A percentile compares a stretch with the other conserved stretches of the same genome.
These are phyloP conservation scores for Dasyornis broadbenti DNA, from an alignment of 2,113 vertebrate species.

Conservation along the genomic window DNA sequence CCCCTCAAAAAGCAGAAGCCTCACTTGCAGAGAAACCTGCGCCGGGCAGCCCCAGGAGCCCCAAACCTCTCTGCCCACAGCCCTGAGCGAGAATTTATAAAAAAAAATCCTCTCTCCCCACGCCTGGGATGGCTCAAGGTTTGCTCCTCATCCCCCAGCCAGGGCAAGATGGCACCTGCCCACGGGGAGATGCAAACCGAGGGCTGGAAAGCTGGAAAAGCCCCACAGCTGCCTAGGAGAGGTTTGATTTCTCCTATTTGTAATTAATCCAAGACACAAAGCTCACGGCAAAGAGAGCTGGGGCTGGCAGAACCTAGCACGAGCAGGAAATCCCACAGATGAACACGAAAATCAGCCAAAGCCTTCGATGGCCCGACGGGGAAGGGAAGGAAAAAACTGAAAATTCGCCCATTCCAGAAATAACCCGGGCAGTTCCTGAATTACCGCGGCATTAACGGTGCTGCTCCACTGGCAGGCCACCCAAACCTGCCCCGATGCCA, in stretches of 20 bases:
- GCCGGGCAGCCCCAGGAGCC: neutral
- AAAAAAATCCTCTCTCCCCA: neutral
- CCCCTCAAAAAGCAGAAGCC: constrained; percentile 47
- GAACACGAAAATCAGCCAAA: neutral
- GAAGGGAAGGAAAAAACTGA: fast-evolving
- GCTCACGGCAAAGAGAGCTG: fast-evolving
- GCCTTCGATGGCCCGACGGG: fast-evolving
- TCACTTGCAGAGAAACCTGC: neutral
- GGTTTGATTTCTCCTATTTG: neutral
- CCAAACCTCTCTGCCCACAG: constrained; percentile 16
- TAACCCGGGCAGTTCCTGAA: neutral
- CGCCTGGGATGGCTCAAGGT: fast-evolving
- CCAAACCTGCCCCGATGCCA: neutral
- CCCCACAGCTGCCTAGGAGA: neutral
- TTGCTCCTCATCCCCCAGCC: neutral
- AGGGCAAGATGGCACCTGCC: neutral
- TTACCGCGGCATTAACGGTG: neutral
- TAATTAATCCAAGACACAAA: neutral
- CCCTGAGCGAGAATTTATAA: neutral
- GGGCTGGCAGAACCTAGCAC: neutral
- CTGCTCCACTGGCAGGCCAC: neutral
- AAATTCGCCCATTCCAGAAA: neutral
- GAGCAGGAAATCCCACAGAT: fast-evolving
- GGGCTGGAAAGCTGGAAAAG: neutral
- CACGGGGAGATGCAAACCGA: neutral